Evolutionary conservation across 2,797 vertebrate species (phyloP).

Genomic region (Balearica regulorum): DNA sequence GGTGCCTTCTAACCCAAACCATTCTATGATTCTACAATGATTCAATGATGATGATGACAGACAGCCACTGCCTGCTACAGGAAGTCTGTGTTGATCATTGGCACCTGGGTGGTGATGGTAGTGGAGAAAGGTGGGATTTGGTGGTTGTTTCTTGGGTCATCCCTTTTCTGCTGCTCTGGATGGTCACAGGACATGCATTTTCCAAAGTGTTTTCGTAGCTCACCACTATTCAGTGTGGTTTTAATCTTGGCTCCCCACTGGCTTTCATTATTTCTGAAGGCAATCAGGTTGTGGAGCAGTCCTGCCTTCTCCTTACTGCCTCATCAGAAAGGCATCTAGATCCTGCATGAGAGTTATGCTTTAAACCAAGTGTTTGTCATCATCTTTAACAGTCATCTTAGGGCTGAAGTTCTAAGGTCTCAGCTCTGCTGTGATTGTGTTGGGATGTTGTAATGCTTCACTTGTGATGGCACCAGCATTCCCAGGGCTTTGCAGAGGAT

Average conservation of each 20-base stretch:
- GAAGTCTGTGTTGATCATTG: accelerated
- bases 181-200: not conserved
- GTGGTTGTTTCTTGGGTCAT: not conserved
- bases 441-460: not conserved
- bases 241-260: not conserved
- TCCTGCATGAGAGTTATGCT: not conserved
- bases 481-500: not conserved
- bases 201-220: not conserved
- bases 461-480: not conserved
- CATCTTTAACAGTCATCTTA: not conserved
- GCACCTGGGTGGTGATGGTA: not conserved
- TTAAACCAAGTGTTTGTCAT: not conserved
- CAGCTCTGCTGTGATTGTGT: not conserved
- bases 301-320: not conserved
- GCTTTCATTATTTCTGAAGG: not conserved
- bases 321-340: not conserved
- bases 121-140: not conserved
- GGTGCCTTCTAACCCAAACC: too few species aligned
- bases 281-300: not conserved
- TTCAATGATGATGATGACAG: not conserved
- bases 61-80: not conserved
- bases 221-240: not conserved
- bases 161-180: not conserved
- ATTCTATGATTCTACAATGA: too few species aligned
- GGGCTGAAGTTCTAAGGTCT: not conserved